These are phyloP conservation scores for Hydrolagus colliei DNA, from an alignment of 2,797 vertebrate species.

Conservation along the genomic window DNA sequence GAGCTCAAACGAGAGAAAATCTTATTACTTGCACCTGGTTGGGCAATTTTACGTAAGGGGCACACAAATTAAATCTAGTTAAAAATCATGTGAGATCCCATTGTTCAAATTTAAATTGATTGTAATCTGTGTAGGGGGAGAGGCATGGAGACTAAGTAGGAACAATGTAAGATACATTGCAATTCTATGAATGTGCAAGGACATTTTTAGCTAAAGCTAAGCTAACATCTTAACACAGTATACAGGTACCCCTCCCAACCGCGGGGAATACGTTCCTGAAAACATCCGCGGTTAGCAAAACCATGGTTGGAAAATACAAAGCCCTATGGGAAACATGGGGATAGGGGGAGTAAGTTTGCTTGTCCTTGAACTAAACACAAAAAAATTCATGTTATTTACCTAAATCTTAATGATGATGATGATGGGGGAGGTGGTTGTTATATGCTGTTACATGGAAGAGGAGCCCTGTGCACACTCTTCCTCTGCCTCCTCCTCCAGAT, in stretches of 20 bases:
- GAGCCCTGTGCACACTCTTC: no score
- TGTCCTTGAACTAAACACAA: no score
- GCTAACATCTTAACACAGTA: neutral
- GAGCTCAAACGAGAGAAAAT: neutral
- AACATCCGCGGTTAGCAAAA: no score
- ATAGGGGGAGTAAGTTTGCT: no score
- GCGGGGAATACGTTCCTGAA: no score
- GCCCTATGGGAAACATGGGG: no score
- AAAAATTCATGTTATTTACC: no score
- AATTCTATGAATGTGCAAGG: neutral
- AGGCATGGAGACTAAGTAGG: neutral
- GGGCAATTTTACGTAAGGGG: neutral
- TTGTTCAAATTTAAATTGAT: conserved; percentile 2
- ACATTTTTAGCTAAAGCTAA: neutral
- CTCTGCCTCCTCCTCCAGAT: no score
- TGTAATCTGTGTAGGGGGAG: neutral
- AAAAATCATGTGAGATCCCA: neutral
- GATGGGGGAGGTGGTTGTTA: no score
- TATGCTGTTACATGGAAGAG: no score
- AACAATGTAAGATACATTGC: neutral
- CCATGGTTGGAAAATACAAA: no score
- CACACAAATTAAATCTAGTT: neutral
- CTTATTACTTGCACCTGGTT: neutral
- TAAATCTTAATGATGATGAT: no score
- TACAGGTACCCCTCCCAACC: neutral